phyloP scores from a whole-genome alignment of 2,113 vertebrate genomes.

The Haplochromis burtoni region DNA sequence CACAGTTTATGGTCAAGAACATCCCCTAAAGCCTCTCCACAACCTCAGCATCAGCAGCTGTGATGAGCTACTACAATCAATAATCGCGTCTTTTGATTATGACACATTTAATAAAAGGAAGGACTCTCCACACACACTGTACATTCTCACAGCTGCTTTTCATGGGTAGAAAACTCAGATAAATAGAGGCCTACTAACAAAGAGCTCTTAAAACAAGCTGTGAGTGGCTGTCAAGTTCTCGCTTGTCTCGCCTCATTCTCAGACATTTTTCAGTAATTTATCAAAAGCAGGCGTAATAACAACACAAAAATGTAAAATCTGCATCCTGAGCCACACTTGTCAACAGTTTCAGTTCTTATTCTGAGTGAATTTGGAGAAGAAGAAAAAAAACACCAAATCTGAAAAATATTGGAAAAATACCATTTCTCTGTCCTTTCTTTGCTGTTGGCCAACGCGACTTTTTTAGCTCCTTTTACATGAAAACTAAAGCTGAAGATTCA shows the following conservation, averaged over 20 bases:
- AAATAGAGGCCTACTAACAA: neutral
- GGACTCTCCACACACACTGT: neutral
- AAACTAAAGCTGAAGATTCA: neutral
- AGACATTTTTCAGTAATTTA: neutral
- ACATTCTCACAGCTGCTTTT: neutral
- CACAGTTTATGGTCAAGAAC: neutral
- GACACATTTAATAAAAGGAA: neutral
- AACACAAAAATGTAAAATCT: neutral
- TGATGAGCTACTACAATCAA: neutral
- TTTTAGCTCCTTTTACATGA: neutral
- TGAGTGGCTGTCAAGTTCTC: neutral
- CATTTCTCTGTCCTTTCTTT: neutral
- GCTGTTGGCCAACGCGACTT: neutral
- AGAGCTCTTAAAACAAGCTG: neutral
- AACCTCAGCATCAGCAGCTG: neutral
- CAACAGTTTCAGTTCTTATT: too few species aligned
- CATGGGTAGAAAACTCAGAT: neutral
- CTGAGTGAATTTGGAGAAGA: accelerated
- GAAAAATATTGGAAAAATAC: neutral
- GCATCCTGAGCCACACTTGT: neutral
- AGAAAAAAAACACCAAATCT: neutral
- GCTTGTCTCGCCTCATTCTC: neutral
- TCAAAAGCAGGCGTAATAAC: neutral
- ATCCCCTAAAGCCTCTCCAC: neutral
- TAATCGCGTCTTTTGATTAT: neutral